Evolutionary conservation across 2,797 vertebrate species (phyloP).

Genomic region (Propithecus perrieri): DNA sequence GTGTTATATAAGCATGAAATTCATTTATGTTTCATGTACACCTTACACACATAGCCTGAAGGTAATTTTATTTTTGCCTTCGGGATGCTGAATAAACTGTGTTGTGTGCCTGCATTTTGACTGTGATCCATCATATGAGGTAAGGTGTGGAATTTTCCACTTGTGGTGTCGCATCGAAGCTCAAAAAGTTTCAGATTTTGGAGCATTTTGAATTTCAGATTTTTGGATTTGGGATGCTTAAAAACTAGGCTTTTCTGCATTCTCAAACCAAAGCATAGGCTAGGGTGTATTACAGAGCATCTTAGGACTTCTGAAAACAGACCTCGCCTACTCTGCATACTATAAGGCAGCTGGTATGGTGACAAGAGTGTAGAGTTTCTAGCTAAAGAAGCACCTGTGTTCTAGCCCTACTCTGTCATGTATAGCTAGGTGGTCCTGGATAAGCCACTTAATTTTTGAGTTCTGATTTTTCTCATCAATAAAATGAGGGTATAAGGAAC

Average conservation of each 20-base stretch:
- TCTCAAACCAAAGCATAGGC: background rate
- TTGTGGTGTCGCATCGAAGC: background rate
- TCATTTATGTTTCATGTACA: background rate
- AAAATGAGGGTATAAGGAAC: background rate
- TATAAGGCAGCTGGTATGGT: background rate
- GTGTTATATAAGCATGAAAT: background rate
- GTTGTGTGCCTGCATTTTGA: background rate
- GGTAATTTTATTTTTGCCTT: background rate
- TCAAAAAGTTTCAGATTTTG: background rate
- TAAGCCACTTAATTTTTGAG: background rate
- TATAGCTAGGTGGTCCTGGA: background rate
- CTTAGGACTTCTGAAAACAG: background rate
- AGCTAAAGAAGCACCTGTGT: background rate
- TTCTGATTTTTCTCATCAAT: conserved; percentile 49
- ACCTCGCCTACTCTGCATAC: background rate
- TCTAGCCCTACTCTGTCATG: background rate
- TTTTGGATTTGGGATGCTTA: background rate
- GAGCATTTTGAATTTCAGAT: background rate
- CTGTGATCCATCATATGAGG: background rate
- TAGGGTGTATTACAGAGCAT: background rate
- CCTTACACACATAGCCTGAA: background rate
- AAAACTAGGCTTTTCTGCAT: background rate
- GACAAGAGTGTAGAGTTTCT: background rate
- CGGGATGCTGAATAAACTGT: background rate
- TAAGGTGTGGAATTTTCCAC: background rate